phyloP scores from a whole-genome alignment of 2,797 vertebrate species.

The Myotis daubentonii region DNA sequence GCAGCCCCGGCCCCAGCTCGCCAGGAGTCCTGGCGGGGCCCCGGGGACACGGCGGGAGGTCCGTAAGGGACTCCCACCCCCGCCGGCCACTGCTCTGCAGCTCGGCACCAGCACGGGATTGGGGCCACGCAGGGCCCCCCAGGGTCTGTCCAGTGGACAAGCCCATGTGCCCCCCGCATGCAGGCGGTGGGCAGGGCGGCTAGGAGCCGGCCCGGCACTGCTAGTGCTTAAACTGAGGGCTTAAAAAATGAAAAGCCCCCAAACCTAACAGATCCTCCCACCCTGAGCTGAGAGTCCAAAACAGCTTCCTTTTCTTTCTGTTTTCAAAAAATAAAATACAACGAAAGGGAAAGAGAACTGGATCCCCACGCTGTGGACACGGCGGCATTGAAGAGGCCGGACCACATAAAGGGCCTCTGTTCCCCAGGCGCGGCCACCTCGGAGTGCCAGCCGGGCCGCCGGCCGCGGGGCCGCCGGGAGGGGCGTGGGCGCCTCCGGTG shows the following conservation, averaged over 20 bases:
- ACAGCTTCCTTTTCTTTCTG: background rate
- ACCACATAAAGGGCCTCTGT: slow-evolving; percentile 69
- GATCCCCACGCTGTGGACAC: background rate
- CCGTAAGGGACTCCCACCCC: background rate
- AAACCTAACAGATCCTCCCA: background rate
- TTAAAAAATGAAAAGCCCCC: slow-evolving; percentile 24
- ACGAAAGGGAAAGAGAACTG: background rate
- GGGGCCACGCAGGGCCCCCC: background rate
- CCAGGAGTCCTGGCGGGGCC: accelerated
- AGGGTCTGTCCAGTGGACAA: accelerated
- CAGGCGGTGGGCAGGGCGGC: background rate
- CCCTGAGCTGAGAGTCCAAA: background rate
- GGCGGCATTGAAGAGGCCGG: background rate
- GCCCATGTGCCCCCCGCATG: accelerated
- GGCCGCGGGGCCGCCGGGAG: background rate
- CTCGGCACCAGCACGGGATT: background rate
- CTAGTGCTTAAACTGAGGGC: background rate
- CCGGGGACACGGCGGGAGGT: background rate
- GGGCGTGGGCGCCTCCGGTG: background rate
- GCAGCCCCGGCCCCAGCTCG: background rate
- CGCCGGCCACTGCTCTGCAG: background rate
- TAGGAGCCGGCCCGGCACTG: background rate
- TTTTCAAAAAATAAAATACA: slow-evolving; percentile 43
- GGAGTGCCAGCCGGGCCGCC: slow-evolving; percentile 17
- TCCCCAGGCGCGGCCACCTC: background rate